These are phyloP conservation scores for Argyresthia goedartella DNA, from an alignment of 2,888 invertebrate genomes.

Conservation along the genomic window DNA sequence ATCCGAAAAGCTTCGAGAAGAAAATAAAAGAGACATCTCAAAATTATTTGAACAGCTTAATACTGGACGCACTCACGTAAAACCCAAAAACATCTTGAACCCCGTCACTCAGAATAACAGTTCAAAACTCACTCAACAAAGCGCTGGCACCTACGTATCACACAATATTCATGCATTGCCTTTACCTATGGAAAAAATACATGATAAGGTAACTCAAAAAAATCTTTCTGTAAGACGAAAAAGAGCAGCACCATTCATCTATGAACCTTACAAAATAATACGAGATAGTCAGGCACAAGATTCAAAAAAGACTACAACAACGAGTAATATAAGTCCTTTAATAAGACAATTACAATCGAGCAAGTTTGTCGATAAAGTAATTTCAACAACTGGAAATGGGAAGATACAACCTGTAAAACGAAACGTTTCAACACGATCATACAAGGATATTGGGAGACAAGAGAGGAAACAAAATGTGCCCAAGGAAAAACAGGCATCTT, in stretches of 20 bases:
- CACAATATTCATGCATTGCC: neutral
- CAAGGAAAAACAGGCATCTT: slow-evolving; percentile 17
- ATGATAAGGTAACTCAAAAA: neutral
- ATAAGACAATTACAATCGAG: slow-evolving; percentile 55
- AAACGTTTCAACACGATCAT: slow-evolving; percentile 26
- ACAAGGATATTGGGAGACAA: slow-evolving; percentile 48
- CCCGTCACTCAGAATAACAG: neutral
- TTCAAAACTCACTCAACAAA: neutral
- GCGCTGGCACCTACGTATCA: neutral
- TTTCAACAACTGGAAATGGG: slow-evolving; percentile 27
- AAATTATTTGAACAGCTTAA: slow-evolving; percentile 20
- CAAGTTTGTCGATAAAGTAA: slow-evolving; percentile 40
- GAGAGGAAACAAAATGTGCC: slow-evolving; percentile 31
- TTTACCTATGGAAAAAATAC: too few relatives aligned
- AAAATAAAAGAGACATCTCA: slow-evolving; percentile 19
- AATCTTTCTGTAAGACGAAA: slow-evolving; percentile 23
- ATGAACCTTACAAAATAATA: slow-evolving; percentile 63
- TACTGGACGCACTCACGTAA: neutral
- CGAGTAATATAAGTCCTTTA: slow-evolving; percentile 49
- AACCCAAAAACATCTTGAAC: neutral
- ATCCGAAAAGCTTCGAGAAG: slow-evolving; percentile 14
- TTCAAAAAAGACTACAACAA: slow-evolving; percentile 49
- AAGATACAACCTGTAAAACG: slow-evolving; percentile 35
- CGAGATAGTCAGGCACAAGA: slow-evolving; percentile 47
- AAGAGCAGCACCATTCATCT: slow-evolving; percentile 45